A percentile compares a stretch with the other conserved stretches of the same genome.
Evolutionary conservation across 2,888 invertebrate genomes (phyloP).

Genomic region (Caradrina clavipalpis): DNA sequence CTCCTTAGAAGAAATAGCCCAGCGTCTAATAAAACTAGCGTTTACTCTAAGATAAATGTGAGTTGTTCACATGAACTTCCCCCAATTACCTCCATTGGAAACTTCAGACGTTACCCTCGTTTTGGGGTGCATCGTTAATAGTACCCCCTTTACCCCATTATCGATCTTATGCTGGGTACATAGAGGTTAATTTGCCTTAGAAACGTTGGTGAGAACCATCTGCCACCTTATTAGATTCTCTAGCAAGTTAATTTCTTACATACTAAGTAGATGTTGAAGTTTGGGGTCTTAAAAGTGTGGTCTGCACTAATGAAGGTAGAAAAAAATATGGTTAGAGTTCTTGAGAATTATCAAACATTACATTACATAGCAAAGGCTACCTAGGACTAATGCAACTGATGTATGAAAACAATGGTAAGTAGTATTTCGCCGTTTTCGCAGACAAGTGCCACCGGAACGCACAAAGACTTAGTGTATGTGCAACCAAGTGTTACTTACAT

Average conservation of each 20-base stretch:
- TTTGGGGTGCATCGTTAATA: constrained; percentile 74
- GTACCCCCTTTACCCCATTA: constrained; percentile 8
- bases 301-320: constrained; percentile 3
- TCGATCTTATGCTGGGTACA: constrained; percentile 25
- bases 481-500: too few species aligned
- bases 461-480: too few species aligned
- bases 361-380: neutral
- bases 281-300: constrained; percentile 18
- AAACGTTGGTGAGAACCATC: constrained; percentile 43
- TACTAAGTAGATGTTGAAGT: constrained; percentile 51
- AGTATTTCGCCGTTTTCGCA: too few species aligned
- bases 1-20: constrained; percentile 4
- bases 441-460: too few species aligned
- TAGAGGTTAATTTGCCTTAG: constrained; percentile 28
- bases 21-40: constrained; percentile 55
- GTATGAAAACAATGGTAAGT: too few species aligned
- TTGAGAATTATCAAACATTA: too few species aligned
- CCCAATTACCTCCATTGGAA: constrained; percentile 62
- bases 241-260: constrained; percentile 62
- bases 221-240: constrained; percentile 60
- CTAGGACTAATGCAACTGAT: neutral
- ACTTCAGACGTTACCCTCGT: constrained; percentile 70
- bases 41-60: constrained; percentile 55
- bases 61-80: constrained; percentile 53
- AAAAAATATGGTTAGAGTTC: neutral